Conservation (phyloP, 2,888 invertebrate species). For the Enoplolaimus lenunculus region DNA sequence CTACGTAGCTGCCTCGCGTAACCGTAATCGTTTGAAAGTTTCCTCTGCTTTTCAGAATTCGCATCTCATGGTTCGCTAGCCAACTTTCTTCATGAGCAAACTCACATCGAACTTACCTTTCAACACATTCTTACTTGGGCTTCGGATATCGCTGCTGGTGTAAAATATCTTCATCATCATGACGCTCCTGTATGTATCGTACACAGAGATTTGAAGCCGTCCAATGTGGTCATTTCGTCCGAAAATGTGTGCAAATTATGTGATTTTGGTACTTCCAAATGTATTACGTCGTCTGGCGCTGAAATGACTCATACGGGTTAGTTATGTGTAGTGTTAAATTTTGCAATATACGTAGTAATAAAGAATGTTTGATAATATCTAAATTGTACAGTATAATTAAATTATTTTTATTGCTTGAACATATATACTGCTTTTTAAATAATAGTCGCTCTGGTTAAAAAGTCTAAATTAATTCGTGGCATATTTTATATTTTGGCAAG, state of each 20-base stretch:
- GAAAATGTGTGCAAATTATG: conserved; percentile 39
- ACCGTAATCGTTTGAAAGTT: too few relatives aligned
- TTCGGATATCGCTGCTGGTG: conserved; percentile 36
- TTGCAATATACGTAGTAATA: too few relatives aligned
- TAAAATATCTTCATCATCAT: conserved; percentile 43
- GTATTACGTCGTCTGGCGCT: conserved; percentile 28
- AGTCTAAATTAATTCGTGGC: too few relatives aligned
- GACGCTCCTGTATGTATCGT: conserved; percentile 42
- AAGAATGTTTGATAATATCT: too few relatives aligned
- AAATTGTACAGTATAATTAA: too few relatives aligned
- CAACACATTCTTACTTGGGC: conserved; percentile 41
- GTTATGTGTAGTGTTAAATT: too few relatives aligned
- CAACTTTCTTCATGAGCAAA: conserved; percentile 36
- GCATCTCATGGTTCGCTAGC: conserved; percentile 41
- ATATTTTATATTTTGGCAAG: too few relatives aligned
- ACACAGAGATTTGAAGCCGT: conserved; percentile 43
- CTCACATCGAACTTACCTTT: conserved; percentile 32
- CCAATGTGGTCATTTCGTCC: conserved; percentile 35
- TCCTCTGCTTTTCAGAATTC: conserved; percentile 40
- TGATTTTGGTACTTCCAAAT: conserved; percentile 45
- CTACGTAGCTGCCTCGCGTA: too few relatives aligned
- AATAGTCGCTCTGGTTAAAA: too few relatives aligned
- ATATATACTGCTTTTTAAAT: too few relatives aligned
- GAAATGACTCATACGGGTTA: neutral
- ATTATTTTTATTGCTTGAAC: too few relatives aligned